Base-by-base conservation (phyloP, 1,140 invertebrate genomes). In the Macrosteles quadrilineatus region DNA sequence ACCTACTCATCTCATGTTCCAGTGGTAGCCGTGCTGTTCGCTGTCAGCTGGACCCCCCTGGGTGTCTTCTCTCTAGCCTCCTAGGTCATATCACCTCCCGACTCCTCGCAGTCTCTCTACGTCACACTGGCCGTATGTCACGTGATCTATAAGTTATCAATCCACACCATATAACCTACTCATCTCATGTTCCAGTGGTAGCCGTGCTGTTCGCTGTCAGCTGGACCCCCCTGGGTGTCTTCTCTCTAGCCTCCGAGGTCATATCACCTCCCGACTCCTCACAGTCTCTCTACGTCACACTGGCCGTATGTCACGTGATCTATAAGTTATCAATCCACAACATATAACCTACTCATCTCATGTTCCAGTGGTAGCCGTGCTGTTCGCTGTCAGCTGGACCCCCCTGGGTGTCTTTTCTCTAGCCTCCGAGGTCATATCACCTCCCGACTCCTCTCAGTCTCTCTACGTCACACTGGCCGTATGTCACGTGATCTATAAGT, bases 281-380 rank as follows among this genome's bases (percentile, higher is more conserved):
- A 68, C 53, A 75, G 73, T 43, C 76, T 45, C 69, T 76, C 12
- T 77, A 77, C 71, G 57, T 78, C 57, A 74, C 81, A 30, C 76
- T 85, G 31, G 85, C 85, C 6, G 73, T 83, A 9, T 86, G 83
- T 68, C 84, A 87, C 71, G 76, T 85, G 1, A 76, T 85, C 19
- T 85, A 85, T 6, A 83, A 87, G 85, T 82, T 80, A n/a, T n/a
- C n/a, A n/a, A n/a, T 85, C 84, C 0, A 81, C 84, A 3, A 76
- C 81, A n/a, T 82, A 80, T 62, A 86, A 86, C 76, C 82, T 83
- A 4, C 76, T 86, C 40, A 78, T 86, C 31, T 86, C 69, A 75
- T 83, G 31, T 21, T 79, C 27, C 75, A 78, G 27, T 67, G 81
- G 25, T 68, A 80, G 9, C 36, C 36, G 36, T 9, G 9, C 75